Conservation (phyloP, 2,888 invertebrate genomes). For the Yponomeuta sedellus region DNA sequence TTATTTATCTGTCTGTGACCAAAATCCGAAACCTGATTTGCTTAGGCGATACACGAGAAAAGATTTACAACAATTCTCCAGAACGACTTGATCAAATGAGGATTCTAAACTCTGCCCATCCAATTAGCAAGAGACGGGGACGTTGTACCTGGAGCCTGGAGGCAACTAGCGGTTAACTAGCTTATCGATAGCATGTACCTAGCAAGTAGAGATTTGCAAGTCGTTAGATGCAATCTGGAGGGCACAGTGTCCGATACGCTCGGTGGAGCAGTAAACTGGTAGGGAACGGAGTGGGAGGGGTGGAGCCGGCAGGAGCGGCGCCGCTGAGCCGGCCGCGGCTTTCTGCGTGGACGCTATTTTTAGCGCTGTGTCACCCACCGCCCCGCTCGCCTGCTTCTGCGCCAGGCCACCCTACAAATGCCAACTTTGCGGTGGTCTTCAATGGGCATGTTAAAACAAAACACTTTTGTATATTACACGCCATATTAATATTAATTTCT, state of each 20-base stretch:
- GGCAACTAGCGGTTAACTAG: conserved; percentile 8
- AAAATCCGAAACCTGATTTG: not conserved
- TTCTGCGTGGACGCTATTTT: conserved; percentile 61
- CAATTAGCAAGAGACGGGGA: conserved; percentile 7
- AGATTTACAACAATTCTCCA: not conserved
- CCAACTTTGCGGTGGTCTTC: conserved; percentile 10
- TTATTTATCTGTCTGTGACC: conserved; percentile 3
- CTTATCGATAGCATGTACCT: not conserved
- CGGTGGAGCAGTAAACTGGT: conserved; percentile 64
- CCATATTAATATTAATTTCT: conserved; percentile 6
- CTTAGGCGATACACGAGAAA: not conserved
- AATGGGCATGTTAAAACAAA: conserved; percentile 13
- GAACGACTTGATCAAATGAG: not conserved
- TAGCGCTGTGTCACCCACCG: conserved; percentile 68
- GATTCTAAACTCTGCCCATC: not conserved
- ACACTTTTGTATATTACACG: conserved; percentile 10
- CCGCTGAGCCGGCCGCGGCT: conserved; percentile 34
- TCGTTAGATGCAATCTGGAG: conserved; percentile 14
- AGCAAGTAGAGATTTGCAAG: conserved; percentile 15
- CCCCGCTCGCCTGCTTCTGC: conserved; percentile 38
- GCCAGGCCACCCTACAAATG: conserved; percentile 8
- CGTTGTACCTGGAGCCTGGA: not conserved
- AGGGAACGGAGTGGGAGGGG: conserved; percentile 26
- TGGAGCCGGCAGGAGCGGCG: conserved; percentile 12
- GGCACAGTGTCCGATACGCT: conserved; percentile 39